A percentile compares a stretch with the other conserved stretches of the same genome.
Conservation (phyloP, 2,797 vertebrate species). For the Passerculus sandwichensis region DNA sequence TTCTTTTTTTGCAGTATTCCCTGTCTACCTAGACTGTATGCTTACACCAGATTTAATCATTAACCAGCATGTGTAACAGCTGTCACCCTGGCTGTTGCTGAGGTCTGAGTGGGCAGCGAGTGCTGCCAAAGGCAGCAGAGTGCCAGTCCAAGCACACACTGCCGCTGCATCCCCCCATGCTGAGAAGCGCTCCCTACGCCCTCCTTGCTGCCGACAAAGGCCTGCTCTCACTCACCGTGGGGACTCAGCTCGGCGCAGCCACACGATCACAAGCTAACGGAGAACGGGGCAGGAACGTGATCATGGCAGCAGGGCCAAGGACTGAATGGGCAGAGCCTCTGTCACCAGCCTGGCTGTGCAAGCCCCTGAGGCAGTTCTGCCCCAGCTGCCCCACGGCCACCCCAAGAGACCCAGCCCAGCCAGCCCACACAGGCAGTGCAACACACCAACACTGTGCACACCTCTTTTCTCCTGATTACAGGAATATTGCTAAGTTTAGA, state of each 20-base stretch:
- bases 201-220: neutral
- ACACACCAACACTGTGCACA: neutral
- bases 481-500: neutral
- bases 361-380: neutral
- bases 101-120: neutral
- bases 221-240: fast-evolving
- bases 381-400: neutral
- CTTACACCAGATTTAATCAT: neutral
- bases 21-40: neutral
- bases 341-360: fast-evolving
- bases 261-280: fast-evolving
- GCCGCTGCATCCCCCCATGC: fast-evolving
- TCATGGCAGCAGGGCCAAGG: fast-evolving
- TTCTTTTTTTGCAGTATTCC: neutral
- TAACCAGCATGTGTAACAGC: neutral
- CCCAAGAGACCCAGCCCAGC: neutral
- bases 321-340: fast-evolving
- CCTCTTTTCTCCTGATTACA: fast-evolving
- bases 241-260: neutral
- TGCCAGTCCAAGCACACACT: neutral
- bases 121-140: fast-evolving
- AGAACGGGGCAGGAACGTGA: fast-evolving
- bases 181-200: neutral
- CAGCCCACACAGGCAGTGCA: fast-evolving
- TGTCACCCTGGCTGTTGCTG: neutral